phyloP scores from a whole-genome alignment of 2,797 vertebrate genomes.

The Gymnopithys bicolor region DNA sequence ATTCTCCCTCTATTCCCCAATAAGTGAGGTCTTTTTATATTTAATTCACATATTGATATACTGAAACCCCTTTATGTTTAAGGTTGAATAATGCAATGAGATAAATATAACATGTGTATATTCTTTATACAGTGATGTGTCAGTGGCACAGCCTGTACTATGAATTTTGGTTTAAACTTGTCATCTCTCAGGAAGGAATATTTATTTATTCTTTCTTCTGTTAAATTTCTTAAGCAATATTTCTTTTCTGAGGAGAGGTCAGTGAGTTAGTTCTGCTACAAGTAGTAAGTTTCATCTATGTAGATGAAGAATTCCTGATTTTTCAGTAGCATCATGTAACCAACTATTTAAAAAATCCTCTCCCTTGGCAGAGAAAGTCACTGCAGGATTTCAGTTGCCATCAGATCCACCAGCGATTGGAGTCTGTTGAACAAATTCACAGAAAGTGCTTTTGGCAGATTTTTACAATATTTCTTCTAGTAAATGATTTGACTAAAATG shows the following conservation, averaged over 20 bases:
- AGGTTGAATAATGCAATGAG: neutral
- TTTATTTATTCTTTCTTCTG: neutral
- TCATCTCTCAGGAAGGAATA: neutral
- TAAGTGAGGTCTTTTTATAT: neutral
- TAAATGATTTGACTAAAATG: neutral
- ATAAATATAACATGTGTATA: rapidly evolving
- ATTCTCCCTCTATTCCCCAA: neutral
- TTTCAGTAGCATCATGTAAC: neutral
- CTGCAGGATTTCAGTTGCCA: neutral
- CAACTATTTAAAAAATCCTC: neutral
- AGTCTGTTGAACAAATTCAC: conserved; percentile 37
- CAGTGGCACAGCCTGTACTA: neutral
- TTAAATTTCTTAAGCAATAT: neutral
- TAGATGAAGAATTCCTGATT: neutral
- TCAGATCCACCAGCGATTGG: neutral
- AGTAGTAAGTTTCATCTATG: rapidly evolving
- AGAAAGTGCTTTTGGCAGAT: conserved; percentile 34
- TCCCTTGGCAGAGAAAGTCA: neutral
- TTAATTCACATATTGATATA: neutral
- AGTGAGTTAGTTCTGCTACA: neutral
- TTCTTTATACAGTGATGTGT: neutral
- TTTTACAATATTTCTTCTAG: neutral
- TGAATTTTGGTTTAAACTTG: neutral
- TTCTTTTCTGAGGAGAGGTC: neutral
- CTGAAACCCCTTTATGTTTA: neutral